Evolutionary conservation across 2,888 invertebrate species (phyloP).

Genomic region (Schizaphis graminum): DNA sequence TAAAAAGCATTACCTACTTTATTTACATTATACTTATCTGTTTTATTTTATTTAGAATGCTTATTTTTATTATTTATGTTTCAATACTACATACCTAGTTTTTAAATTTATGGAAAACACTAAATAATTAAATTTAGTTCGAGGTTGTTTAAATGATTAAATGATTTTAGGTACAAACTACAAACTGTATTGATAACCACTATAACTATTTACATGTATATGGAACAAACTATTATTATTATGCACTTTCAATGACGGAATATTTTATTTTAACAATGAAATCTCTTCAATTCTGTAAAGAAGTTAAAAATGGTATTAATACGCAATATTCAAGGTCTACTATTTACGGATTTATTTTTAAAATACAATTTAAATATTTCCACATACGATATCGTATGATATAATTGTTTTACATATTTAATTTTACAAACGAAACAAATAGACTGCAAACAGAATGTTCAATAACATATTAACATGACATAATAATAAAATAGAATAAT

Average conservation of each 20-base stretch:
- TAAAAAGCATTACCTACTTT: background rate
- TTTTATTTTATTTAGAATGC: background rate
- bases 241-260: background rate
- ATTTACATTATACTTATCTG: background rate
- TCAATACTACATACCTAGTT: background rate
- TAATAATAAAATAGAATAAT: background rate
- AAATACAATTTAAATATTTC: background rate
- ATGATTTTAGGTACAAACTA: background rate
- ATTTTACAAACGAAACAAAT: background rate
- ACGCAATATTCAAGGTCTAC: background rate
- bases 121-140: background rate
- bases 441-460: background rate
- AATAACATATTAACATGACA: background rate
- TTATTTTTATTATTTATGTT: background rate
- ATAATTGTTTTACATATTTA: background rate
- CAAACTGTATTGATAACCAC: background rate
- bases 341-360: background rate
- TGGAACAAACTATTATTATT: background rate
- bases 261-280: constrained; percentile 10
- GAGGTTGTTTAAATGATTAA: background rate
- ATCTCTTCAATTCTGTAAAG: background rate
- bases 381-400: background rate
- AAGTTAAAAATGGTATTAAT: background rate
- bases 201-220: background rate
- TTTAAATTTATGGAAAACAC: background rate